These are phyloP conservation scores for Poeciliopsis occidentalis DNA, from an alignment of 2,113 vertebrate genomes.

Conservation along the genomic window DNA sequence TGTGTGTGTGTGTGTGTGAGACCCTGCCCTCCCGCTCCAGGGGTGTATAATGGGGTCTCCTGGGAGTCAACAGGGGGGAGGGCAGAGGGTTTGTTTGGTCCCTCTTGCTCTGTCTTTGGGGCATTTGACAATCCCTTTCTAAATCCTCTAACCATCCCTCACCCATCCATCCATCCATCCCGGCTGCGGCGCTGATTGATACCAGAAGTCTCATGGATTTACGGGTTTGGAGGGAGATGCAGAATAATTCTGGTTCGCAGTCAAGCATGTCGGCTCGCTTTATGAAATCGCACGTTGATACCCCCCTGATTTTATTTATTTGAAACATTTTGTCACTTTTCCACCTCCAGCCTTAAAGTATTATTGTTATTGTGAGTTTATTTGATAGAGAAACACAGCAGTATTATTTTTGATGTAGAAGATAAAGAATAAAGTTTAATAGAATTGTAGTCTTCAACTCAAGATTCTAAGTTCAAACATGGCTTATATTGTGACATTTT, in stretches of 20 bases:
- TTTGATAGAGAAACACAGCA: too few relatives aligned
- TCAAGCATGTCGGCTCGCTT: constrained; percentile 13
- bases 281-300: neutral
- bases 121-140: constrained; percentile 49
- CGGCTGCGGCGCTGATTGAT: constrained; percentile 62
- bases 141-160: constrained; percentile 25
- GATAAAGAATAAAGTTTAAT: too few relatives aligned
- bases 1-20: constrained; percentile 16
- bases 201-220: constrained; percentile 58
- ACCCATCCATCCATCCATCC: constrained; percentile 21
- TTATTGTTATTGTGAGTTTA: too few relatives aligned
- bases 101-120: constrained; percentile 51
- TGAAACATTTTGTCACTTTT: neutral
- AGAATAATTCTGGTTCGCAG: constrained; percentile 16
- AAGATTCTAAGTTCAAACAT: too few relatives aligned
- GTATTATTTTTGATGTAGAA: too few relatives aligned
- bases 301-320: neutral
- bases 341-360: neutral
- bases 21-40: constrained; percentile 54
- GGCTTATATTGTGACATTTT: too few relatives aligned
- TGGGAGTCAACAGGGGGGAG: constrained; percentile 58
- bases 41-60: constrained; percentile 77
- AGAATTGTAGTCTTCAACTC: too few relatives aligned
- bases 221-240: constrained; percentile 39
- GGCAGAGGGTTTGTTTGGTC: constrained; percentile 39